Evolutionary conservation across 2,888 invertebrate genomes (phyloP).

Genomic region (Malacosoma neustria): DNA sequence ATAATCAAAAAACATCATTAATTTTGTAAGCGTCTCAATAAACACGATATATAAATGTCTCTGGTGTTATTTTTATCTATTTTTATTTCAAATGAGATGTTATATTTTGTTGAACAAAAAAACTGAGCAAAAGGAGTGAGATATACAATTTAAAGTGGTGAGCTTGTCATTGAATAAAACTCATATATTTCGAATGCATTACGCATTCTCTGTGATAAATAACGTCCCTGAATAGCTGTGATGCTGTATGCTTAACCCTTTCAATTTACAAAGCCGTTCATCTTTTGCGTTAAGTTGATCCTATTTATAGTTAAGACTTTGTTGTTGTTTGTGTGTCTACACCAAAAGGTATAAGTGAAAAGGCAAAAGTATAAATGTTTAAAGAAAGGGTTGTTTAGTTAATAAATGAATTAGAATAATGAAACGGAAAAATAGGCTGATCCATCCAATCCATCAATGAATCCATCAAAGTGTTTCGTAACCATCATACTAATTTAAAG

Average conservation of each 20-base stretch:
- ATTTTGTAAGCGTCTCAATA: neutral
- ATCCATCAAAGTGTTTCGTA: too few species aligned
- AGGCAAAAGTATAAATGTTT: too few species aligned
- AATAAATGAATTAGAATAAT: too few species aligned
- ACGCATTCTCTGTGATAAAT: slow-evolving; percentile 51
- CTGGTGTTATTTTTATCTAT: slow-evolving; percentile 23
- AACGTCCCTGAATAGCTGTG: slow-evolving; percentile 30
- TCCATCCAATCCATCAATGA: too few species aligned
- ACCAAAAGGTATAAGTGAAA: too few species aligned
- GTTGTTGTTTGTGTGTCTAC: too few species aligned
- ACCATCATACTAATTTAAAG: too few species aligned
- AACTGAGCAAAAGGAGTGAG: slow-evolving; percentile 15
- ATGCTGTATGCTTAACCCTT: slow-evolving; percentile 47
- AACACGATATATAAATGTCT: neutral
- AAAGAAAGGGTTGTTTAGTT: too few species aligned
- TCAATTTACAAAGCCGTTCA: slow-evolving; percentile 18
- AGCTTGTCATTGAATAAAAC: slow-evolving; percentile 47
- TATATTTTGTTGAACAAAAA: slow-evolving; percentile 11
- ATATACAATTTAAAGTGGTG: slow-evolving; percentile 36
- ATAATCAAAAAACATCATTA: slow-evolving; percentile 19
- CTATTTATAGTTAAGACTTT: neutral
- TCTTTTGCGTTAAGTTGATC: neutral
- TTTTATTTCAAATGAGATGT: slow-evolving; percentile 33
- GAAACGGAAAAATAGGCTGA: too few species aligned
- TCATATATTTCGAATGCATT: slow-evolving; percentile 65